phyloP scores from a whole-genome alignment of 2,888 invertebrate genomes.

The Diarsia brunnea region DNA sequence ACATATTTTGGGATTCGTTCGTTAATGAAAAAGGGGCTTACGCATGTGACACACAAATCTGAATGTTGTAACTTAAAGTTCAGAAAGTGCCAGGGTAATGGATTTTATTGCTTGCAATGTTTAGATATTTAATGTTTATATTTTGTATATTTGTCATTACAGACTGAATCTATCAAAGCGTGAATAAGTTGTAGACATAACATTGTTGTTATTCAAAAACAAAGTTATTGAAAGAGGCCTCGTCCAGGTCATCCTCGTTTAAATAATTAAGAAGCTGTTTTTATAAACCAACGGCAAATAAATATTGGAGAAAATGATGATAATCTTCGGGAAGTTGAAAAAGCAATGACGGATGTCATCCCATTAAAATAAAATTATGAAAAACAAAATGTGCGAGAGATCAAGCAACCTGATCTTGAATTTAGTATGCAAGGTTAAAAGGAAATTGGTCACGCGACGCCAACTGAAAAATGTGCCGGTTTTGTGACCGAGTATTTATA shows the following conservation, averaged over 20 bases:
- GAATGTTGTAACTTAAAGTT: constrained; percentile 2
- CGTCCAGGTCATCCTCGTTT: constrained; percentile 17
- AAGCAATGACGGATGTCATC: constrained; percentile 41
- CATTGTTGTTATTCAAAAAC: constrained; percentile 36
- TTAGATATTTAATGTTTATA: constrained; percentile 21
- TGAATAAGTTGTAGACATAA: constrained; percentile 49
- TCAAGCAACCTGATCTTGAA: constrained; percentile 79
- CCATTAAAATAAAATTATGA: constrained; percentile 55
- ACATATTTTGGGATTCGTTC: background rate
- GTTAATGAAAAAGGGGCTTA: background rate
- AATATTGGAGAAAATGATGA: constrained; percentile 19
- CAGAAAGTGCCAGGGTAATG: background rate
- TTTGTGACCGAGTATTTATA: constrained; percentile 84
- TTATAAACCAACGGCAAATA: constrained; percentile 22
- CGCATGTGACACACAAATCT: background rate
- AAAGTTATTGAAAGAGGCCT: constrained; percentile 34
- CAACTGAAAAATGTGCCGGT: constrained; percentile 81
- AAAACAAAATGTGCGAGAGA: constrained; percentile 72
- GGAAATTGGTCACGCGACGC: constrained; percentile 81
- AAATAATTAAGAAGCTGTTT: constrained; percentile 35
- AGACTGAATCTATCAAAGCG: constrained; percentile 11
- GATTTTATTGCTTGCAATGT: constrained; percentile 23
- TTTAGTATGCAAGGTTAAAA: constrained; percentile 82
- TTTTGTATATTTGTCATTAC: background rate
- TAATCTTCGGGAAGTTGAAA: constrained; percentile 16